Evolutionary conservation across 1,140 invertebrate genomes (phyloP).

Genomic region (Drosophila elegans): DNA sequence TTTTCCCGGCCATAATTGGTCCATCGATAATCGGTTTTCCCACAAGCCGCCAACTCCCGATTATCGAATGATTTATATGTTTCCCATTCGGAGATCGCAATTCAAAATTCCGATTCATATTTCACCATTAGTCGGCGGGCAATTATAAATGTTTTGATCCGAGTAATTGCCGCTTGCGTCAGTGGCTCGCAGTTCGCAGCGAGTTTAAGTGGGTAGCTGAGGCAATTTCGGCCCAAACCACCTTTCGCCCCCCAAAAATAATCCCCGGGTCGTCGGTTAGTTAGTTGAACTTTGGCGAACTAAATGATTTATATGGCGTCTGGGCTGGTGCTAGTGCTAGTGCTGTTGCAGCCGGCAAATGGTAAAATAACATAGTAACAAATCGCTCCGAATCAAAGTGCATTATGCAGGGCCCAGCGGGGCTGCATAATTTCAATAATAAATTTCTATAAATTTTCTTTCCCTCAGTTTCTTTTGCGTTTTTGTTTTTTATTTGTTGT

Average conservation of each 20-base stretch:
- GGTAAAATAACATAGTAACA: conserved; percentile 52
- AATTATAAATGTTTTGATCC: conserved; percentile 53
- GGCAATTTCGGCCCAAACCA: conserved; percentile 26
- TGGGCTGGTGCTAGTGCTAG: conserved; percentile 31
- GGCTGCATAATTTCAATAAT: conserved; percentile 67
- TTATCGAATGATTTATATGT: conserved; percentile 43
- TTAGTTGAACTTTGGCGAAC: conserved; percentile 59
- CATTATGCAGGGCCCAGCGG: neutral
- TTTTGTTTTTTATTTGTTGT: neutral
- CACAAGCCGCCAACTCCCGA: conserved; percentile 11
- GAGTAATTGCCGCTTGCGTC: conserved; percentile 48
- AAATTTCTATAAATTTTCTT: conserved; percentile 78
- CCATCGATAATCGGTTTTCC: neutral
- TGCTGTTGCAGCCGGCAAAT: no score
- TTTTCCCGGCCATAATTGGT: neutral
- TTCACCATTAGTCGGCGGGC: conserved; percentile 38
- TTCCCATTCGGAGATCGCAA: conserved; percentile 30
- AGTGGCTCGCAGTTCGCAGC: conserved; percentile 1
- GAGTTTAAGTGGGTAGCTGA: conserved; percentile 32
- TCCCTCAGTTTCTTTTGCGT: conserved; percentile 33
- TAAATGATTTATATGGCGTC: conserved; percentile 65
- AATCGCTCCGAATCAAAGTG: conserved; percentile 16
- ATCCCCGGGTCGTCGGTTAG: conserved; percentile 39
- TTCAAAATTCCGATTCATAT: conserved; percentile 39
- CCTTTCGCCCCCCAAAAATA: neutral